Percentiles rank a stretch among this genome's conserved stretches.
Conservation (phyloP, 2,888 invertebrate genomes). For the Meiosimyza platycephala region DNA sequence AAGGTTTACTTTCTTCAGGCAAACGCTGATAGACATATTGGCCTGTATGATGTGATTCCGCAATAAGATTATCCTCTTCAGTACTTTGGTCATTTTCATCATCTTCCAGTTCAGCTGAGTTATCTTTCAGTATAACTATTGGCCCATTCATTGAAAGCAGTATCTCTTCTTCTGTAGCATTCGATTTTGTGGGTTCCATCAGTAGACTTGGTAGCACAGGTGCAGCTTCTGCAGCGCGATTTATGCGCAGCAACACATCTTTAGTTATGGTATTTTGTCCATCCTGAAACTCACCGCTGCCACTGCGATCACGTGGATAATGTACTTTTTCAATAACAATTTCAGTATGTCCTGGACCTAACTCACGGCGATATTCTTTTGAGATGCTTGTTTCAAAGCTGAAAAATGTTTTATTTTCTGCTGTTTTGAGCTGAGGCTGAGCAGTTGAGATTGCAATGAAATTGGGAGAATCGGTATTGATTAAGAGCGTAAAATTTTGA, state of each 20-base stretch:
- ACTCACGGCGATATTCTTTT: slow-evolving; percentile 55
- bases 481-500: not conserved
- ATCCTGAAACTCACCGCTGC: slow-evolving; percentile 67
- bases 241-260: slow-evolving; percentile 75
- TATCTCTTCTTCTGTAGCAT: slow-evolving; percentile 27
- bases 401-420: slow-evolving; percentile 46
- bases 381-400: slow-evolving; percentile 56
- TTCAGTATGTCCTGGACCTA: slow-evolving; percentile 58
- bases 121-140: slow-evolving; percentile 69
- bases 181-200: slow-evolving; percentile 45
- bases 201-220: slow-evolving; percentile 57
- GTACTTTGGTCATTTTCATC: slow-evolving; percentile 60
- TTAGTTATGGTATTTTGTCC: slow-evolving; percentile 71
- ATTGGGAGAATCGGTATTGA: not conserved
- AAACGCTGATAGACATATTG: slow-evolving; percentile 51
- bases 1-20: slow-evolving; percentile 41
- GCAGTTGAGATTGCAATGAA: not conserved
- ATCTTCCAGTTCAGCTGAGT: slow-evolving; percentile 66
- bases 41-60: slow-evolving; percentile 61
- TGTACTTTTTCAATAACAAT: slow-evolving; percentile 57
- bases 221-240: slow-evolving; percentile 67
- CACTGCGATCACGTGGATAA: slow-evolving; percentile 19
- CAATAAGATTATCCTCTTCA: slow-evolving; percentile 68
- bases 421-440: not conserved
- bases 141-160: slow-evolving; percentile 56